Evolutionary conservation across 2,113 vertebrate genomes (phyloP), one percentile per base, ranked within the genome.

Genomic region (Coregonus clupeaformis): DNA sequence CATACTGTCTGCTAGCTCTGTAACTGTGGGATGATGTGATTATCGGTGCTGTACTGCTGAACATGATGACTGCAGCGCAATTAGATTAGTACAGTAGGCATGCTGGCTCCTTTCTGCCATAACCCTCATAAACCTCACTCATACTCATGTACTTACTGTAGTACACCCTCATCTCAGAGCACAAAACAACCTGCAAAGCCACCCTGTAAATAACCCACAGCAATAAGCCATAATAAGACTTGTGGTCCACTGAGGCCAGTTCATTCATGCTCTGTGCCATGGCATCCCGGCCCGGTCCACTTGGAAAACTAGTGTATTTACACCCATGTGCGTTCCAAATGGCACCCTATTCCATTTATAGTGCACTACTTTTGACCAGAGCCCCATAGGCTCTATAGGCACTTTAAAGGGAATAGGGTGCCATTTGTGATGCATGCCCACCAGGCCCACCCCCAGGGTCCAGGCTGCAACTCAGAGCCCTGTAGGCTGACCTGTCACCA

Each of bases 81-180:
- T 90, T 88, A 83, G 16, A 86, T 84, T 79, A 88, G 88, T 82
- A 83, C 67, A 76, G 65, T 68, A 78, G 65, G 81, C 81, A 81
- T 82, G 80, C 84, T 67, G 75, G 73, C 80, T 83, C 77, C 80
- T 67, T 79, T 83, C 71, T 77, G 69, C 73, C 36, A 69, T 74
- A 75, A 78, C 80, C 76, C 71, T 65, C 29, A 24, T 64, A 70
- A 77, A 73, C 69, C 85, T 82, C 68, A 36, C 72, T 65, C 64
- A 6, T 49, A 73, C 73, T 80, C 71, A 62, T 72, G 66, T 67
- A 49, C 76, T 77, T 9, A 76, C 42, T 12, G 9, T 42, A 11
- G 11, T 42, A 60, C 59, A 62, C 47, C 42, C 59, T 83, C 68
- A 66, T 79, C 65, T 87, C 71, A 77, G 82, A 60, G 62, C 77